Conservation (phyloP, 2,797 vertebrate species). For the Clarias platycephalus region DNA sequence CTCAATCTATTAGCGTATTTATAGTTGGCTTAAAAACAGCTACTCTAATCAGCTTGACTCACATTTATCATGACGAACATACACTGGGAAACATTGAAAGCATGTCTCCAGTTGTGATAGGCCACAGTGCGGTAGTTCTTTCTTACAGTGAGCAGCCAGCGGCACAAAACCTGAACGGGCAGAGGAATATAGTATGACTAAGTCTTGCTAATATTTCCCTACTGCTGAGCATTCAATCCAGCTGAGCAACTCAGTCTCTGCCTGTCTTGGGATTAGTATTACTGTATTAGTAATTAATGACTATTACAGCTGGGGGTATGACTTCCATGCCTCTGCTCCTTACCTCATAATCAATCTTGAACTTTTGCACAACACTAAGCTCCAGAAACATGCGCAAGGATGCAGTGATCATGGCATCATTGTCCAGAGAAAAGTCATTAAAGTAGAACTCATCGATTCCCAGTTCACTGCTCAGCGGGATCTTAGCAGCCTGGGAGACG, state of each 20-base stretch:
- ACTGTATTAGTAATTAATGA: conserved; percentile 27
- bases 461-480: conserved; percentile 76
- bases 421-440: conserved; percentile 82
- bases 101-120: conserved; percentile 82
- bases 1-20: background rate
- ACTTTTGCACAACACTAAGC: conserved; percentile 78
- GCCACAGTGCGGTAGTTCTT: conserved; percentile 81
- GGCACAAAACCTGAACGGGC: conserved; percentile 73
- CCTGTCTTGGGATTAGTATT: conserved; percentile 6
- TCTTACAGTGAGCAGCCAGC: conserved; percentile 80
- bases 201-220: background rate
- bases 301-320: conserved; percentile 9
- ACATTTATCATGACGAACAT: conserved; percentile 81
- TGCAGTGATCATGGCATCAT: conserved; percentile 80
- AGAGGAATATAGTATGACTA: background rate
- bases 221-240: background rate
- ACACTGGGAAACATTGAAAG: conserved; percentile 81
- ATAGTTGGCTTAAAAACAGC: background rate
- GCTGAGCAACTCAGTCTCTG: background rate
- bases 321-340: conserved; percentile 32
- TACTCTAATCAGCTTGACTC: conserved; percentile 48
- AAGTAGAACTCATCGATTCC: conserved; percentile 80
- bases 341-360: conserved; percentile 83
- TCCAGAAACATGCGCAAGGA: conserved; percentile 81
- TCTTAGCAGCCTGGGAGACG: conserved; percentile 75